These are phyloP conservation scores for Myotis myotis DNA, from an alignment of 2,797 vertebrate genomes.

Conservation along the genomic window DNA sequence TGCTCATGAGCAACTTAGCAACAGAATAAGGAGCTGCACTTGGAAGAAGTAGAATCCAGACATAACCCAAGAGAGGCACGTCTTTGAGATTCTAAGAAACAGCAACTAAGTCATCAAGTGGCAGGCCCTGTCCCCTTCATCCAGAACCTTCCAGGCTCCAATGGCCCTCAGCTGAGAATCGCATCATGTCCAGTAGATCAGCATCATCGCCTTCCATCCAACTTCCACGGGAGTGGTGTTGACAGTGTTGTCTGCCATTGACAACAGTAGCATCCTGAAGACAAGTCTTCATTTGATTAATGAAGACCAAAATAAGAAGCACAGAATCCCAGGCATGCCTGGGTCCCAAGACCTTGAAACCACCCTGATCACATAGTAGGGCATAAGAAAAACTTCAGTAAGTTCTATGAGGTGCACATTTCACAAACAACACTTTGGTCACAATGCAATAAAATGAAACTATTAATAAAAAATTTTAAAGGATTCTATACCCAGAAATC, in stretches of 20 bases:
- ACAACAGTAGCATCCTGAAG: constrained; percentile 90
- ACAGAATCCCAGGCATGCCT: constrained; percentile 90
- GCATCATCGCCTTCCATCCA: constrained; percentile 86
- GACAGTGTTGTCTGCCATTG: constrained; percentile 84
- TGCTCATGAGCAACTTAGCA: constrained; percentile 93
- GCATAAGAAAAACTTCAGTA: not conserved
- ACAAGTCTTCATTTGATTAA: constrained; percentile 85
- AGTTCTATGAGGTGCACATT: not conserved
- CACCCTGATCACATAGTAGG: constrained; percentile 79
- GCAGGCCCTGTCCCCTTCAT: constrained; percentile 88
- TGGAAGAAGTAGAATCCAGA: constrained; percentile 92
- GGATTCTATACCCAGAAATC: not conserved
- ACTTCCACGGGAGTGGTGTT: constrained; percentile 88
- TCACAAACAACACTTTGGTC: not conserved
- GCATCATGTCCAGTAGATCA: constrained; percentile 89
- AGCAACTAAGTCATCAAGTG: constrained; percentile 91
- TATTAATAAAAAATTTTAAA: not conserved
- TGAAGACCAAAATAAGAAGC: constrained; percentile 88
- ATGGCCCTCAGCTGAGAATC: constrained; percentile 90
- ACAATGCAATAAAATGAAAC: not conserved
- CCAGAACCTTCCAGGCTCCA: constrained; percentile 94
- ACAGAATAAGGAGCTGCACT: constrained; percentile 92
- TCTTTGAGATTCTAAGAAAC: constrained; percentile 92
- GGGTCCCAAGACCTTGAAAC: constrained; percentile 91
- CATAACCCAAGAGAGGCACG: constrained; percentile 90